Conservation (phyloP, 2,113 vertebrate species). For the Scortum barcoo region DNA sequence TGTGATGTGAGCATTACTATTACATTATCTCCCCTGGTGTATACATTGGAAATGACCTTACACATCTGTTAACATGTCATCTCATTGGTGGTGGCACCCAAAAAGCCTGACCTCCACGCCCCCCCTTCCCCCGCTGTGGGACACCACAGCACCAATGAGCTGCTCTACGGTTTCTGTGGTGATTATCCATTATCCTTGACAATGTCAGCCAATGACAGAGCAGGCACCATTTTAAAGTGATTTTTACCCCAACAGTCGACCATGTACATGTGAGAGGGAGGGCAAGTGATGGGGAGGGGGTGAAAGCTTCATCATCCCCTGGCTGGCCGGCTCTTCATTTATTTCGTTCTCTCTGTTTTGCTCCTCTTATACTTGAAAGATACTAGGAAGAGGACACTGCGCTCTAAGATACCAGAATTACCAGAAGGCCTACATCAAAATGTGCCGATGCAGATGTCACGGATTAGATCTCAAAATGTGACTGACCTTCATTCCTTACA, state of each 20-base stretch:
- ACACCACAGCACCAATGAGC: constrained; percentile 72
- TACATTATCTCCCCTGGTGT: constrained; percentile 76
- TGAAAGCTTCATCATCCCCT: constrained; percentile 72
- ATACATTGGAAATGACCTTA: constrained; percentile 81
- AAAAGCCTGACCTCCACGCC: constrained; percentile 75
- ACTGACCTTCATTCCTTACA: constrained; percentile 63
- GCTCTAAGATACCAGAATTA: constrained; percentile 56
- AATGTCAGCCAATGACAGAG: constrained; percentile 87
- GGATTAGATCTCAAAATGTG: constrained; percentile 71
- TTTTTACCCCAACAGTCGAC: constrained; percentile 79
- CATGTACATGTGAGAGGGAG: constrained; percentile 66
- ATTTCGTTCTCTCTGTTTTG: constrained; percentile 34
- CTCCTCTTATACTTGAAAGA: constrained; percentile 49
- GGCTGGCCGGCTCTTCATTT: constrained; percentile 54
- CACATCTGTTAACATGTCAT: constrained; percentile 83
- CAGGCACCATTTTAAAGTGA: constrained; percentile 83
- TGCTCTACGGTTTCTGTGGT: constrained; percentile 78
- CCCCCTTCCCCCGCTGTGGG: constrained; percentile 55
- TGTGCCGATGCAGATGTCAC: constrained; percentile 70
- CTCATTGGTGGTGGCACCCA: constrained; percentile 74
- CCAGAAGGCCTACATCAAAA: constrained; percentile 47
- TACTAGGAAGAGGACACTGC: constrained; percentile 67
- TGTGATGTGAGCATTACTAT: constrained; percentile 77
- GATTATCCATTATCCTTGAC: constrained; percentile 89
- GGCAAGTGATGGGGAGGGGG: constrained; percentile 60